Conservation (phyloP, 2,797 vertebrate genomes). For the Enteromius thamalakanensis region DNA sequence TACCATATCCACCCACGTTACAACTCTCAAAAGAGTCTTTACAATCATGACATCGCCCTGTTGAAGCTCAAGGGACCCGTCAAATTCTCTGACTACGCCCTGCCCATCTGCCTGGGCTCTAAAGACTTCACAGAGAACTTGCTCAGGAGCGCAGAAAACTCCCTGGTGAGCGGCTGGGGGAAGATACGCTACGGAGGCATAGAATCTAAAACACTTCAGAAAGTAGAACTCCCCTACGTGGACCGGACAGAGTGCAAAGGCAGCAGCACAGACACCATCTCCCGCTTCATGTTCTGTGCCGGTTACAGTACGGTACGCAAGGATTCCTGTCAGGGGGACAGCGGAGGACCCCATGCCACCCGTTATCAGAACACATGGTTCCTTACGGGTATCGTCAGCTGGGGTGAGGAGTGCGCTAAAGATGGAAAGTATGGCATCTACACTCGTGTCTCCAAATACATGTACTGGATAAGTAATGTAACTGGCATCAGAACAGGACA, state of each 20-base stretch:
- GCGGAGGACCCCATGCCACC: constrained; percentile 87
- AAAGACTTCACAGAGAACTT: constrained; percentile 81
- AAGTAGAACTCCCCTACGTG: constrained; percentile 83
- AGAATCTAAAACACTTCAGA: constrained; percentile 77
- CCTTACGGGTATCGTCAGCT: constrained; percentile 93
- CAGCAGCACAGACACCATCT: constrained; percentile 79
- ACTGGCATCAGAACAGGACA: constrained; percentile 61
- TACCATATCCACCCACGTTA: constrained; percentile 75
- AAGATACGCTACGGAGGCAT: constrained; percentile 67
- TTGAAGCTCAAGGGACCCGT: constrained; percentile 81
- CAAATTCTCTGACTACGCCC: constrained; percentile 75
- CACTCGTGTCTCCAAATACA: constrained; percentile 88
- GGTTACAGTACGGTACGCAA: constrained; percentile 72
- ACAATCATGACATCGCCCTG: constrained; percentile 90
- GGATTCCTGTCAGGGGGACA: constrained; percentile 94
- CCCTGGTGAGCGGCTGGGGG: constrained; percentile 93
- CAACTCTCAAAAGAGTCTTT: constrained; percentile 66
- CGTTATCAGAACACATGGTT: constrained; percentile 85
- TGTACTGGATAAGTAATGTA: constrained; percentile 69
- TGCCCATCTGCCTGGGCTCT: constrained; percentile 88
- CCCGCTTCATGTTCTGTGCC: constrained; percentile 92
- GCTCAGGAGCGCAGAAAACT: constrained; percentile 67
- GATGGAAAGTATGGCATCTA: constrained; percentile 91
- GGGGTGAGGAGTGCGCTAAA: constrained; percentile 92
- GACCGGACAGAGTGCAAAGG: constrained; percentile 82